These are phyloP conservation scores for Sialis fuliginosa DNA, from an alignment of 2,888 invertebrate genomes.

Conservation along the genomic window DNA sequence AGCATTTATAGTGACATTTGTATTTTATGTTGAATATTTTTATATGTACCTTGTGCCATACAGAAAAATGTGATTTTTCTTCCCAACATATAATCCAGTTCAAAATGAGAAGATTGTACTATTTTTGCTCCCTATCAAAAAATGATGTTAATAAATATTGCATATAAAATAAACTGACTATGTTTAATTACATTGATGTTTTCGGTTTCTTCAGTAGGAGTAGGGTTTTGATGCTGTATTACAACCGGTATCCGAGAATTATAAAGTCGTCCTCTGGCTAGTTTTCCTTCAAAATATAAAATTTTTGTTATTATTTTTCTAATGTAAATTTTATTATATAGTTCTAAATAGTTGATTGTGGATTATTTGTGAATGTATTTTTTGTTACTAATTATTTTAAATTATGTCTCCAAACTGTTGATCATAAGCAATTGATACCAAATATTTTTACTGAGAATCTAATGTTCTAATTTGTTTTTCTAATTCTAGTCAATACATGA, in stretches of 20 bases:
- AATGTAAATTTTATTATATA: background rate
- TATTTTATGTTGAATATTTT: background rate
- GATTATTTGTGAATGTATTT: too few relatives aligned
- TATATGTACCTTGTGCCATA: constrained; percentile 37
- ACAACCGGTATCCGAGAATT: constrained; percentile 34
- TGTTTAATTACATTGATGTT: too few relatives aligned
- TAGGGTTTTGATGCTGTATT: constrained; percentile 21
- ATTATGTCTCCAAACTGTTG: too few relatives aligned
- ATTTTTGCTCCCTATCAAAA: constrained; percentile 46
- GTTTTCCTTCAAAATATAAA: constrained; percentile 11
- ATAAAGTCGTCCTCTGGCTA: constrained; percentile 27
- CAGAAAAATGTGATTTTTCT: constrained; percentile 61
- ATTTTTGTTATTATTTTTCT: background rate
- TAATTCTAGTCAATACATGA: too few relatives aligned
- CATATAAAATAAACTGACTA: too few relatives aligned
- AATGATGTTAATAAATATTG: too few relatives aligned
- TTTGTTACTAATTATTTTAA: too few relatives aligned
- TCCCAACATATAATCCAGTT: constrained; percentile 53
- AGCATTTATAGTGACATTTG: background rate
- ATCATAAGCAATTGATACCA: too few relatives aligned
- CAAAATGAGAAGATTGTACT: constrained; percentile 50
- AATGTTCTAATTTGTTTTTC: too few relatives aligned
- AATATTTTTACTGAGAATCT: too few relatives aligned
- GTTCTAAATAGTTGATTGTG: too few relatives aligned
- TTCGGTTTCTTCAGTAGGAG: background rate